Evolutionary conservation across 2,888 invertebrate species (phyloP), one percentile per base, ranked within the genome.

Genomic region (Trilocha varians): DNA sequence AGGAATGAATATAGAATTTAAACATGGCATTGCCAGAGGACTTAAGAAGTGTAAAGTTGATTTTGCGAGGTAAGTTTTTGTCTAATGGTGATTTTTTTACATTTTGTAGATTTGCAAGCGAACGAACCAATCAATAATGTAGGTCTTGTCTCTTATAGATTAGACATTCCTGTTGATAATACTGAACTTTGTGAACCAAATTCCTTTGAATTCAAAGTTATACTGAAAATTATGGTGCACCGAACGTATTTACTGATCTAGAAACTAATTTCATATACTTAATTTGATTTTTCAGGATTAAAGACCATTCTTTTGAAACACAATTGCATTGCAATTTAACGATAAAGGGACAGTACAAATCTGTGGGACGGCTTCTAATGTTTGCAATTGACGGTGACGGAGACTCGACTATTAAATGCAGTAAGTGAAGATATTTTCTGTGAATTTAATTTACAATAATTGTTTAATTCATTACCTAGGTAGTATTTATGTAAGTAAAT

Each of bases 371-470:
- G 18, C 52, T 78, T 32, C 56, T 77, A 0, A 49, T 71, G 57
- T 77, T 78, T 16, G 54, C 62, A 0, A 64, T 78, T 5, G 56
- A 78, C 34, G 78, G 77, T 11, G 65, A 71, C 8, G 78, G 78
- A 1, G 62, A 70, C 13, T 55, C 70, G 6, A 55, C 54, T 13
- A 70, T 79, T 33, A 63, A 53, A 50, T 70, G 73, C 52, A 62
- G 78, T 78, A 59, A 69, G 77, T 67, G 17, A 16, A 13, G 36
- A 16, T 5, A 15, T 39, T 35, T 13, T 14, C 32, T 36, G 17
- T 38, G 13, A 14, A 17, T n/a, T 16, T 3, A 36, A 13, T 25
- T n/a, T 34, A 34, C 3, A 34, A 13, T 6, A 14, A 5, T 13
- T 3, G 13, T 34, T n/a, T 34, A 34, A 2, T 5, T 13, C 13